Evolutionary conservation across 2,888 invertebrate species (phyloP).

Genomic region (Pollenia griseotomentosa): DNA sequence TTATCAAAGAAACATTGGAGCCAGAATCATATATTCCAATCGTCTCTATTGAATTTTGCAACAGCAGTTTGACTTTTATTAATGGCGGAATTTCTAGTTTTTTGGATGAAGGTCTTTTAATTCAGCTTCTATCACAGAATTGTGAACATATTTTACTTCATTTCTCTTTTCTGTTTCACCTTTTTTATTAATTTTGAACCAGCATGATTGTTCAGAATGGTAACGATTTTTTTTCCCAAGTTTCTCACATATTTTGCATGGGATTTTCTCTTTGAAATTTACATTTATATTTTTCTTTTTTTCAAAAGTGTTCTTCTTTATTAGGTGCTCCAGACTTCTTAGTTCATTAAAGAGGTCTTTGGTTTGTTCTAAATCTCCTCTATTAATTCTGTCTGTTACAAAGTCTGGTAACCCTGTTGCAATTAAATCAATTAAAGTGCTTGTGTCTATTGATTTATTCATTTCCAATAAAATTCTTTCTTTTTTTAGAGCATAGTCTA

Average conservation of each 20-base stretch:
- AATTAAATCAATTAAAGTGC: no score
- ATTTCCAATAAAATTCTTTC: slow-evolving; percentile 59
- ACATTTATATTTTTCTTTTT: no score
- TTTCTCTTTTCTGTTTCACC: slow-evolving; percentile 12
- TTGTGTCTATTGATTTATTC: slow-evolving; percentile 67
- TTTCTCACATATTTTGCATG: slow-evolving; percentile 71
- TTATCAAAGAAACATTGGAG: slow-evolving; percentile 63
- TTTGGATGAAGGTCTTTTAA: slow-evolving; percentile 57
- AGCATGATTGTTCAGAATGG: slow-evolving; percentile 52
- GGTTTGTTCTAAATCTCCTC: no score
- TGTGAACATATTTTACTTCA: slow-evolving; percentile 56
- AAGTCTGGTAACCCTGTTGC: no score
- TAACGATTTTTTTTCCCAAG: slow-evolving; percentile 64
- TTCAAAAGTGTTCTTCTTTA: no score
- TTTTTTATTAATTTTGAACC: slow-evolving; percentile 55
- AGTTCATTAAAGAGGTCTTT: no score
- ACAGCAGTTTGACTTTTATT: slow-evolving; percentile 15
- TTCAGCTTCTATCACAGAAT: slow-evolving; percentile 50
- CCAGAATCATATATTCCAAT: slow-evolving; percentile 66
- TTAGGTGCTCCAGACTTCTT: no score
- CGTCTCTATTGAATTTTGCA: slow-evolving; percentile 54
- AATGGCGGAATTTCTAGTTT: slow-evolving; percentile 68
- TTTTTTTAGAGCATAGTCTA: slow-evolving; percentile 55
- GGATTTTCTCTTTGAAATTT: slow-evolving; percentile 61
- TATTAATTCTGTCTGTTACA: no score